These are phyloP conservation scores for Nephrocerus scutellatus DNA, from an alignment of 2,888 invertebrate species.

Conservation along the genomic window DNA sequence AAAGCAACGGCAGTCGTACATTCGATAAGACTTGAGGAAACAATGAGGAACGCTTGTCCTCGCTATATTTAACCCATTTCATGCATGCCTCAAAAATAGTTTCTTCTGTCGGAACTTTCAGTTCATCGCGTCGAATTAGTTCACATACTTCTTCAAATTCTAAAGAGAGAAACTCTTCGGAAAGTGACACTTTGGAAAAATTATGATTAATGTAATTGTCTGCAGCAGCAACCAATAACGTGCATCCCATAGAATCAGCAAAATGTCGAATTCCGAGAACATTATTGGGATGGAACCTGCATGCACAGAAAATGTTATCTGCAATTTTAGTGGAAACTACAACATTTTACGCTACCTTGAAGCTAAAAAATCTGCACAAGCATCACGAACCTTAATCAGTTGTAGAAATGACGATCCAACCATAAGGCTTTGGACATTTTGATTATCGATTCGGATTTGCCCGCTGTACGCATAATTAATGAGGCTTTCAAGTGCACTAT, in stretches of 20 bases:
- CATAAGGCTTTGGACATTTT: slow-evolving; percentile 78
- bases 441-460: slow-evolving; percentile 64
- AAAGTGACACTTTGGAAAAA: slow-evolving; percentile 67
- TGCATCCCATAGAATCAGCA: slow-evolving; percentile 70
- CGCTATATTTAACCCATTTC: slow-evolving; percentile 67
- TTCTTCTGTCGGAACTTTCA: slow-evolving; percentile 70
- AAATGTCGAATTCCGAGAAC: slow-evolving; percentile 73
- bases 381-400: slow-evolving; percentile 69
- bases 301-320: slow-evolving; percentile 26
- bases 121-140: slow-evolving; percentile 66
- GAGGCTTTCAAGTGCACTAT: slow-evolving; percentile 69
- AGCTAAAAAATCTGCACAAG: slow-evolving; percentile 74
- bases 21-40: slow-evolving; percentile 66
- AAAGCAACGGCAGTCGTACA: slow-evolving; percentile 72
- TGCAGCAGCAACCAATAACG: slow-evolving; percentile 62
- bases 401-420: slow-evolving; percentile 79
- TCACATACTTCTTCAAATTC: slow-evolving; percentile 58
- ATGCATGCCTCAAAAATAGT: slow-evolving; percentile 79
- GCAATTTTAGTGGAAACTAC: slow-evolving; percentile 32
- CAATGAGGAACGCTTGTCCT: slow-evolving; percentile 51
- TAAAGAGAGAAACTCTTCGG: slow-evolving; percentile 65
- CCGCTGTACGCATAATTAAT: slow-evolving; percentile 83
- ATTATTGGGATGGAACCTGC: slow-evolving; percentile 69
- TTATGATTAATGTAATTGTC: slow-evolving; percentile 72
- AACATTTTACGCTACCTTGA: slow-evolving; percentile 49